Evolutionary conservation across 2,888 invertebrate species (phyloP).

Genomic region (Formica aserva): DNA sequence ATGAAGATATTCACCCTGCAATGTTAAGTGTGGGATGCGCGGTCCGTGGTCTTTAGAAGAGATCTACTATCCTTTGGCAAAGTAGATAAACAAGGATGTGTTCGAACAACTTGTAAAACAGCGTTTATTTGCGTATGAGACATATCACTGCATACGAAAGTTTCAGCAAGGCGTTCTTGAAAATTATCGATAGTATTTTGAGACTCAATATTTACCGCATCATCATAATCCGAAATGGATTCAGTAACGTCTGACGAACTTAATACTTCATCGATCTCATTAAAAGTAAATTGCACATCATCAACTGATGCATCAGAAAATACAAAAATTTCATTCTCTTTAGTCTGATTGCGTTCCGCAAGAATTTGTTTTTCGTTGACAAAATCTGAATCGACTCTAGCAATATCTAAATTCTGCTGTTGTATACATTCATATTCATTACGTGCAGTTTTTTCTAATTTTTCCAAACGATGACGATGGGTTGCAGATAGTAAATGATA

Average conservation of each 20-base stretch:
- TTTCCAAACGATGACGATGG: too few species aligned
- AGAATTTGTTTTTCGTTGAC: too few species aligned
- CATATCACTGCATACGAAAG: neutral
- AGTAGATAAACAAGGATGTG: neutral
- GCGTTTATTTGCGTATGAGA: neutral
- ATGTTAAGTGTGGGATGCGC: neutral
- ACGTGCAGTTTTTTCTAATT: too few species aligned
- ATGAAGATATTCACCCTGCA: neutral
- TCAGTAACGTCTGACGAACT: neutral
- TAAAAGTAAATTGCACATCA: neutral
- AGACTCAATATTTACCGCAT: neutral
- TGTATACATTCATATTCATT: too few species aligned
- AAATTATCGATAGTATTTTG: neutral
- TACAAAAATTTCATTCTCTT: neutral
- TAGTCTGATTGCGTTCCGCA: too few species aligned
- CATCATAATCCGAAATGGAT: neutral
- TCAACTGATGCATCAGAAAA: neutral
- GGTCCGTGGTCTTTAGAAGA: neutral
- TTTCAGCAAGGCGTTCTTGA: neutral
- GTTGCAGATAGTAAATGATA: too few species aligned
- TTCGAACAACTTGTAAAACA: neutral
- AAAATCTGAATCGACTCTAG: too few species aligned
- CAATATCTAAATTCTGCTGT: too few species aligned
- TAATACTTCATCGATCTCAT: neutral
- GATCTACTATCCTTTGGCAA: neutral